Base-by-base conservation (phyloP, 2,797 vertebrate genomes). In the Lacerta viridis region DNA sequence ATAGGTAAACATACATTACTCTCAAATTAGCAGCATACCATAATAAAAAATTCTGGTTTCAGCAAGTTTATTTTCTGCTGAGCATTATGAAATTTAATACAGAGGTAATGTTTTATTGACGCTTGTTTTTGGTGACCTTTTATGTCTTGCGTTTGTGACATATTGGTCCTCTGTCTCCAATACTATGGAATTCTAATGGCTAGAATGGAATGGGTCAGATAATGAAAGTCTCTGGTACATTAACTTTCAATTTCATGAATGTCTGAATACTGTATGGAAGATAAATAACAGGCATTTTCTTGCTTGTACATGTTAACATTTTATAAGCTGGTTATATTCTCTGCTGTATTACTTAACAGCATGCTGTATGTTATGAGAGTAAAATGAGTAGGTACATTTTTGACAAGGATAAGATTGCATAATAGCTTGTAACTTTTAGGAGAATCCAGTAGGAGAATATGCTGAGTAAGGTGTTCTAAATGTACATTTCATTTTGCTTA, bases 241-340 rank as follows among this genome's bases (percentile, higher is more conserved):
- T 98, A 98, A 98, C 97, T 98, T 98, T 97, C 97, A 98, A 97
- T 98, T 97, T 98, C 97, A 97, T 97, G 97, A 97, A 97, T 97
- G 97, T 97, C 97, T 97, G 97, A 97, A 96, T 97, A 96, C 96
- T 93, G 95, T 92, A 91, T 95, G 92, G 93, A 97, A 97, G 97
- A 98, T 97, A 95, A 97, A 98, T 97, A 96, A 96, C 93, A 90
- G 95, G 92, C 95, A 95, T 96, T 96, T 94, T 92, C 91, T 96
- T 96, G 95, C 95, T 96, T 97, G 96, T 96, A 95, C 94, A 95
- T 95, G 96, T 97, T 95, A 96, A 96, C 96, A 94, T 96, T 96
- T 86, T 96, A 96, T 96, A 97, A 96, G 93, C 96, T 95, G 94
- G 93, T 95, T 97, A 93, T 85, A 71, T 43, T 94, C 91, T 93